Evolutionary conservation across 2,888 invertebrate species (phyloP), one percentile per base, ranked within the genome.

Genomic region (Tenthredo amoena): DNA sequence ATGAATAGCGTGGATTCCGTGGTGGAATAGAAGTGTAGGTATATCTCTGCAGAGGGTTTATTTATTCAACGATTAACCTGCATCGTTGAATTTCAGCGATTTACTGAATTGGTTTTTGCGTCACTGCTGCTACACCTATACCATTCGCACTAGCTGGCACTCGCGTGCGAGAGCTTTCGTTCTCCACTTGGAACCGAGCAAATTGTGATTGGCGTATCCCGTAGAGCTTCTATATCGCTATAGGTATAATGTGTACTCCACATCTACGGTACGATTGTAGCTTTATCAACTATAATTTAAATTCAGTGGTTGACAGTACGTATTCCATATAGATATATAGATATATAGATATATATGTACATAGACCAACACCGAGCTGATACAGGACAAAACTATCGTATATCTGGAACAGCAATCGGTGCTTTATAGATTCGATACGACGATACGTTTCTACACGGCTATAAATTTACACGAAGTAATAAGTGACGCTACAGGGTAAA

Each of bases 1-100:
- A 15, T 68, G 18, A 26, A 68, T 34, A 68, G 15, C 21, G 31
- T 4, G 26, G 10, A 55, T n/a, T 68, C 15, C 68, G 26, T 34
- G 34, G 21, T 10, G 6, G 12, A 26, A 68, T 34, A 68, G 12
- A 68, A 12, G 68, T 31, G 12, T 34, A 34, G 31, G 10, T 68
- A 68, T 68, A 68, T 18, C 12, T 43, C 12, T 4, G 34, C 18
- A n/a, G 26, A n/a, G 31, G 34, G 43, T 74, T 74, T 43, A 43
- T 74, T 74, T 74, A 74, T 74, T 74, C 74, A 74, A 0, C 74
- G 74, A 74, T 74, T 43, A 74, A 74, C 40, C 74, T 74, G 74
- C 40, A 43, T 43, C 40, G 43, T 21, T 74, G 74, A 43, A 74
- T 74, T 40, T 74, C 40, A 43, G 1, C 43, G 68, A 43, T n/a